Evolutionary conservation across 2,113 vertebrate genomes (phyloP).

Genomic region (Pyrgilauda ruficollis): DNA sequence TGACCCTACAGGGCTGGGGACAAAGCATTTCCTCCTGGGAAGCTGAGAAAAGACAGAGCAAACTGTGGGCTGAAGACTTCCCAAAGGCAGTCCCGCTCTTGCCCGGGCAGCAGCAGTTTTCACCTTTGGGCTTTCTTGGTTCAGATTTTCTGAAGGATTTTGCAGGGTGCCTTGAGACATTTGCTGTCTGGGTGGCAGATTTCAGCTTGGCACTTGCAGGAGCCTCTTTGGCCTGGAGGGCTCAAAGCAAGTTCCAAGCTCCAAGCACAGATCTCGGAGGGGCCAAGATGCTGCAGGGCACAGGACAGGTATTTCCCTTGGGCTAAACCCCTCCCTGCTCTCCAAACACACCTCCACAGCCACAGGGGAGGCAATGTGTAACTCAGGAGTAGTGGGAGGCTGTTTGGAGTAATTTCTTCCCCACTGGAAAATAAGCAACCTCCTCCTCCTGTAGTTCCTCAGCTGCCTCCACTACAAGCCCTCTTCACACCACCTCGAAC

Average conservation of each 20-base stretch:
- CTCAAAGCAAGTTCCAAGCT: neutral
- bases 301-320: accelerated
- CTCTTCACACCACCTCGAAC: neutral
- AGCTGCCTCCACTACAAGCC: neutral
- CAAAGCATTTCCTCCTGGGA: neutral
- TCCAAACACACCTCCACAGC: neutral
- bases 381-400: neutral
- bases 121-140: neutral
- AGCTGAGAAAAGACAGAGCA: neutral
- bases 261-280: neutral
- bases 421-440: neutral
- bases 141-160: neutral
- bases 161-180: neutral
- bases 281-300: neutral
- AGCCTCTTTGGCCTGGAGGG: neutral
- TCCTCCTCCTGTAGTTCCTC: neutral
- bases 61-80: neutral
- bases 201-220: neutral
- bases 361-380: accelerated
- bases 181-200: neutral
- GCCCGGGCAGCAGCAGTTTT: neutral
- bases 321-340: neutral
- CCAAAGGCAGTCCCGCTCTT: neutral
- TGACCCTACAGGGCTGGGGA: neutral
- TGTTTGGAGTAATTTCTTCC: neutral